Percentiles rank a stretch among this genome's conserved stretches.
Conservation (phyloP, 2,113 vertebrate genomes). For the Microcebus jonahi region DNA sequence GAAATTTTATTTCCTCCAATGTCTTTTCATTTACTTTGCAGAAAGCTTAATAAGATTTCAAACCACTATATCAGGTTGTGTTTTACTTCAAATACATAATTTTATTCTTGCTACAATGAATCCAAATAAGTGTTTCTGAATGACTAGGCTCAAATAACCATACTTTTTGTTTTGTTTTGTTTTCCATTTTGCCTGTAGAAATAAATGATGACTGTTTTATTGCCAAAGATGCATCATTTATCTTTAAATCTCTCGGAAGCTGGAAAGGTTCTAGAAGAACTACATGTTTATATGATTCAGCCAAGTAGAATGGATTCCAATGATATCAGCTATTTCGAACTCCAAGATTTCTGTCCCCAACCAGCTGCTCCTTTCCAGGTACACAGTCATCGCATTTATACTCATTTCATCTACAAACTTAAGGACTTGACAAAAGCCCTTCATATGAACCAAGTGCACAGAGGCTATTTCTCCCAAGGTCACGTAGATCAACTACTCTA, state of each 20-base stretch:
- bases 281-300: neutral
- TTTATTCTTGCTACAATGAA: neutral
- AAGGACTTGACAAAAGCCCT: neutral
- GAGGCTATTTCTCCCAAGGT: neutral
- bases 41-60: neutral
- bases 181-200: neutral
- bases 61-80: neutral
- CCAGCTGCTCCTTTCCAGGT: neutral
- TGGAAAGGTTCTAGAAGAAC: neutral
- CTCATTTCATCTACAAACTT: neutral
- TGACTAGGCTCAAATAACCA: neutral
- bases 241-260: constrained; percentile 12
- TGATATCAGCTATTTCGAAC: neutral
- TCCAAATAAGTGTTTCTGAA: constrained; percentile 15
- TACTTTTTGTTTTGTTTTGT: neutral
- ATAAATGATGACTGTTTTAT: neutral
- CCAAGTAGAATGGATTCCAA: neutral
- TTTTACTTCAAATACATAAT: constrained; percentile 5
- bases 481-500: neutral
- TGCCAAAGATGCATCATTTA: constrained; percentile 25
- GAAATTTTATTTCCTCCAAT: neutral
- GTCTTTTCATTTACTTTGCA: constrained; percentile 35
- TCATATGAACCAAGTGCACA: neutral
- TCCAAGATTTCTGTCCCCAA: neutral
- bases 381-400: neutral